phyloP scores from a whole-genome alignment of 2,113 vertebrate species.

The Jacana jacana region DNA sequence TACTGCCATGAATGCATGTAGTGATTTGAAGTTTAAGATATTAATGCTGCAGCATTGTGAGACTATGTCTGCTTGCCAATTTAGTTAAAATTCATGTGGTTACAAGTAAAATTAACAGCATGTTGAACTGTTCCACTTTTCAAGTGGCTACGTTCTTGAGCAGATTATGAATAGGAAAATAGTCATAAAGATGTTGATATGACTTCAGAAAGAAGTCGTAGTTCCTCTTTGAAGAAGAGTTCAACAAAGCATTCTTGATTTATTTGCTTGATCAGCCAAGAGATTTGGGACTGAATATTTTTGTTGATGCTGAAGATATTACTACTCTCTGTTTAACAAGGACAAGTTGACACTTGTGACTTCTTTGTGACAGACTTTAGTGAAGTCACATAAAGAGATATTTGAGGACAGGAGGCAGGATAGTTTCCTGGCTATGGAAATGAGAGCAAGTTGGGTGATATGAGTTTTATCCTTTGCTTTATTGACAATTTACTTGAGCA shows the following conservation, averaged over 20 bases:
- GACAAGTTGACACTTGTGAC: neutral
- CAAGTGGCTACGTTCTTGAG: neutral
- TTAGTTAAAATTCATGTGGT: neutral
- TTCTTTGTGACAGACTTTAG: neutral
- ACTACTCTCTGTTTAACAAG: neutral
- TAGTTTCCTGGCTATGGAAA: neutral
- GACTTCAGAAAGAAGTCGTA: neutral
- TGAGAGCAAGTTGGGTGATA: neutral
- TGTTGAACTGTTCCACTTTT: neutral
- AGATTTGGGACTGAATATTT: neutral
- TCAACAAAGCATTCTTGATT: neutral
- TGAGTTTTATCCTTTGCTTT: neutral
- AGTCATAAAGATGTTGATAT: neutral
- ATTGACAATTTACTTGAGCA: neutral
- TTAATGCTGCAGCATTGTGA: neutral
- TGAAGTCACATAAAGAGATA: neutral
- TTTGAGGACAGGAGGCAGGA: neutral
- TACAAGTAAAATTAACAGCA: neutral
- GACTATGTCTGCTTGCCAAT: neutral
- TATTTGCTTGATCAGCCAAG: neutral
- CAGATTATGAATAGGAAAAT: neutral
- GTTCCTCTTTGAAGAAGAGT: neutral
- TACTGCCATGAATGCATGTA: neutral
- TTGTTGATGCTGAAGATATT: neutral
- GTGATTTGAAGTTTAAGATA: neutral